A percentile compares a stretch with the other conserved stretches of the same genome.
phyloP scores from a whole-genome alignment of 2,113 vertebrate genomes.

The Sorex fumeus region DNA sequence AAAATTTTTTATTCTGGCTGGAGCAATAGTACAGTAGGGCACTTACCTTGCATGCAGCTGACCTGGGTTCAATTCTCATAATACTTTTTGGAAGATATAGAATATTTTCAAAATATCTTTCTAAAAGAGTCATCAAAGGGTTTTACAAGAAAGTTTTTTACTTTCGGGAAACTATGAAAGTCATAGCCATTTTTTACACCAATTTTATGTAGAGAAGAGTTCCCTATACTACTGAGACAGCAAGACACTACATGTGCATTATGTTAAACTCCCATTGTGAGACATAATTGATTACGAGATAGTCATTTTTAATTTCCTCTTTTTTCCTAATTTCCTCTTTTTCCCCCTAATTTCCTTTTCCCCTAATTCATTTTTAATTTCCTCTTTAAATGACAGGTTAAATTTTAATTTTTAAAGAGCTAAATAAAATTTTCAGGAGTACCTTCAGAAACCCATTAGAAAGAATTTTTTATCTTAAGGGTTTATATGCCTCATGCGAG shows the following conservation, averaged over 20 bases:
- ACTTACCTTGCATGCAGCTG: too few relatives aligned
- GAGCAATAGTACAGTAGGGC: too few relatives aligned
- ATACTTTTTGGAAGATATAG: conserved; percentile 2
- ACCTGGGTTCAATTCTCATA: background rate
- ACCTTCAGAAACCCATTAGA: conserved; percentile 54
- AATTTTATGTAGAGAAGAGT: background rate
- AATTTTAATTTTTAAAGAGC: conserved; percentile 50
- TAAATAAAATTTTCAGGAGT: conserved; percentile 38
- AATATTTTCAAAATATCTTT: background rate
- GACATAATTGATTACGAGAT: background rate
- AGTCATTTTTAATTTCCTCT: background rate
- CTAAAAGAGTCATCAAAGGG: background rate
- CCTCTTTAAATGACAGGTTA: conserved; percentile 53
- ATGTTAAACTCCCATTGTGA: background rate
- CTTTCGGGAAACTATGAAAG: background rate
- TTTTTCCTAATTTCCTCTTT: background rate
- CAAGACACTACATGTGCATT: background rate
- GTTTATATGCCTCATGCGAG: background rate
- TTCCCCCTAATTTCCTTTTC: too few relatives aligned
- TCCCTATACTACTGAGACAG: background rate
- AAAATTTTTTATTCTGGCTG: background rate
- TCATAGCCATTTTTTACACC: background rate
- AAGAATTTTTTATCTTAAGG: conserved; percentile 50
- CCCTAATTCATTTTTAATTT: conserved; percentile 30
- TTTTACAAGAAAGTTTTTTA: background rate